These are phyloP conservation scores for Urocolius indicus DNA, from an alignment of 2,113 vertebrate genomes.

Conservation along the genomic window DNA sequence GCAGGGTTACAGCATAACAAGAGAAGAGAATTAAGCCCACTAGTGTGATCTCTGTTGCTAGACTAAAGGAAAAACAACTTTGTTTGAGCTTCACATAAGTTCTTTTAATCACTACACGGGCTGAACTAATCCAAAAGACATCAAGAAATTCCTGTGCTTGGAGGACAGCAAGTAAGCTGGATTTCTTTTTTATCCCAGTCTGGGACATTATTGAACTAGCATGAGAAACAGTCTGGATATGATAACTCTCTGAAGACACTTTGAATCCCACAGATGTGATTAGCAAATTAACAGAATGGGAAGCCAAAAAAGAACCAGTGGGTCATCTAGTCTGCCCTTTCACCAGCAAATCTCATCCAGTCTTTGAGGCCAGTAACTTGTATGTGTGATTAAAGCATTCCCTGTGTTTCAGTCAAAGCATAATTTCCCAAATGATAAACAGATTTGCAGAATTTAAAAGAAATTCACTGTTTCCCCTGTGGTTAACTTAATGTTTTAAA, in stretches of 20 bases:
- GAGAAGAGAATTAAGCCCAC: conserved; percentile 16
- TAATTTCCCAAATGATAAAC: conserved; percentile 28
- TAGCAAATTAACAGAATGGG: background rate
- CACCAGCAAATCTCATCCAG: background rate
- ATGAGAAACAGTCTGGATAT: background rate
- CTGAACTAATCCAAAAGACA: conserved; percentile 28
- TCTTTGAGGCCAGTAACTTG: background rate
- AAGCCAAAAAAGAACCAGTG: background rate
- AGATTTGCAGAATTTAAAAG: conserved; percentile 5
- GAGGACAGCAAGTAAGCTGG: background rate
- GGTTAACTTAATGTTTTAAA: background rate
- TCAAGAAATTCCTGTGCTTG: background rate
- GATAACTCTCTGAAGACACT: background rate
- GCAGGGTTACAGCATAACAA: conserved; percentile 32
- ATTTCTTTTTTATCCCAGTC: background rate
- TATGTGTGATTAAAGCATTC: background rate
- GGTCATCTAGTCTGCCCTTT: background rate
- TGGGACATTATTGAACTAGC: background rate
- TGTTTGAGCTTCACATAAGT: background rate
- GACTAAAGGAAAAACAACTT: conserved; percentile 15
- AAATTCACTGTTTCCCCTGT: background rate
- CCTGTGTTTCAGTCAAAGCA: background rate
- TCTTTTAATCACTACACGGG: background rate
- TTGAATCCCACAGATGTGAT: background rate
- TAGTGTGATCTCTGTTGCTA: conserved; percentile 30